A percentile compares a stretch with the other conserved stretches of the same genome.
Evolutionary conservation across 2,888 invertebrate genomes (phyloP).

Genomic region (Dusona sp.): DNA sequence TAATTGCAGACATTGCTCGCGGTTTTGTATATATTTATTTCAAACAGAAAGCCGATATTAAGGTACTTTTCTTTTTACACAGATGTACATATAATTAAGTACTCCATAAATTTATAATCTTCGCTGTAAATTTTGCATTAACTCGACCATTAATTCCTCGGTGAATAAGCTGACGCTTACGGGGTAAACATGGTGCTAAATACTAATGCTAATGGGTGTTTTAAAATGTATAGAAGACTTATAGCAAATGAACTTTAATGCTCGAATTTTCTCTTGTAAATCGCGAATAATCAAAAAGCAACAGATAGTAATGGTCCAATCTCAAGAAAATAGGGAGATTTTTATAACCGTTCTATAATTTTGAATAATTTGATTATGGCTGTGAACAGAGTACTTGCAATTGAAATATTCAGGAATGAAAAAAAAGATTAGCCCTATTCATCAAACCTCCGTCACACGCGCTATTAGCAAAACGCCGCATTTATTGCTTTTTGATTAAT

Average conservation of each 20-base stretch:
- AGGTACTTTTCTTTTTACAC: background rate
- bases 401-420: background rate
- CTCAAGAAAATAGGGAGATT: background rate
- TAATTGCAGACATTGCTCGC: background rate
- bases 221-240: background rate
- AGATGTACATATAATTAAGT: background rate
- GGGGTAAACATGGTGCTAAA: background rate
- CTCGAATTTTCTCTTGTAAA: background rate
- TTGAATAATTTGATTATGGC: background rate
- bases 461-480: too few species aligned
- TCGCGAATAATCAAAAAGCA: background rate
- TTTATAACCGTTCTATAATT: background rate
- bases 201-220: background rate
- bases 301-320: background rate
- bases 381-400: background rate
- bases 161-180: background rate
- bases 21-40: background rate
- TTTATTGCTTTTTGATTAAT: too few species aligned
- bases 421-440: background rate
- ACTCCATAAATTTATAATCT: background rate
- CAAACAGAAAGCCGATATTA: background rate
- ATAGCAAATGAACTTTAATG: background rate
- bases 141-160: background rate
- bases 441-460: too few species aligned
- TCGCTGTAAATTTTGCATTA: background rate